Evolutionary conservation across 1,140 invertebrate genomes (phyloP).

Genomic region (Philaenus spumarius): DNA sequence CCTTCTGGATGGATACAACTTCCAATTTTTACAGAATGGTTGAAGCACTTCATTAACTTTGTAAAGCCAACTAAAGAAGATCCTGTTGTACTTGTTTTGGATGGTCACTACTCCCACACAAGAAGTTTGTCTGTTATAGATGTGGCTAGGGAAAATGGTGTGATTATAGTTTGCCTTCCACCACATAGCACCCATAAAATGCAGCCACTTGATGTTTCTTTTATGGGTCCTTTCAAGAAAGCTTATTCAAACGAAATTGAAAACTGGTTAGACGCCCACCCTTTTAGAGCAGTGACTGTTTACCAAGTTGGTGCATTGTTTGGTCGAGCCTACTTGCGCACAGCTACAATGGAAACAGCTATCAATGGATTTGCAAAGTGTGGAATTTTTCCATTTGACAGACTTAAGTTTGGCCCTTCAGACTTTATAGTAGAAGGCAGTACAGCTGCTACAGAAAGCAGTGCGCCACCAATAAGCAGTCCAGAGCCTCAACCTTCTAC

Average conservation of each 20-base stretch:
- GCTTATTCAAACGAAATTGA: conserved; percentile 31
- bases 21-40: conserved; percentile 33
- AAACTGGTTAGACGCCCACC: conserved; percentile 37
- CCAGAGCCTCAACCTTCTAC: no score
- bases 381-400: no score
- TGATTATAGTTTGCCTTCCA: conserved; percentile 32
- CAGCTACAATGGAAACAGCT: no score
- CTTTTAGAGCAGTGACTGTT: conserved; percentile 27
- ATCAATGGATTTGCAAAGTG: no score
- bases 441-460: no score
- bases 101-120: conserved; percentile 34
- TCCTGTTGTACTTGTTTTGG: conserved; percentile 33
- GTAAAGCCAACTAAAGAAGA: conserved; percentile 28
- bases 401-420: no score
- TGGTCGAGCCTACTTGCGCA: no score
- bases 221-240: conserved; percentile 36
- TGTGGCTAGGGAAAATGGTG: conserved; percentile 25
- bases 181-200: conserved; percentile 37
- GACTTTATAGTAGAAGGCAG: no score
- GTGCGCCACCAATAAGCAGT: no score
- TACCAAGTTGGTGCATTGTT: conserved; percentile 30
- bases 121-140: conserved; percentile 35
- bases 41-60: conserved; percentile 34
- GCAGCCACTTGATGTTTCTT: conserved; percentile 39
- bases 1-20: conserved; percentile 29